Base-by-base conservation (phyloP, 2,797 vertebrate genomes). In the Anguilla anguilla region DNA sequence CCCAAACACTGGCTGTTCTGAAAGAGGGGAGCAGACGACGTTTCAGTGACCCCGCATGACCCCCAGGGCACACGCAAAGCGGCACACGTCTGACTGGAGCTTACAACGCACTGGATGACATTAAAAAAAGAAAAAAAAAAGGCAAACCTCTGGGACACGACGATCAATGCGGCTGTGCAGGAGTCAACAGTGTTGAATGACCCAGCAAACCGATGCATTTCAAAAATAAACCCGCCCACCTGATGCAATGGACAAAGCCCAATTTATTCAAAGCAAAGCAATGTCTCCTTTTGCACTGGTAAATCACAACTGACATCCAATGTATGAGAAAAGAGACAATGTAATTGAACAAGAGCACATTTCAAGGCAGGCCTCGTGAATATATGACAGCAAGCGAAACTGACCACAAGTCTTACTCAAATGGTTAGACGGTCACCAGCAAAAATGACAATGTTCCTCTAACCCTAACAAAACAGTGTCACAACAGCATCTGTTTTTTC, bases 1-100 rank as follows among this genome's bases (percentile, higher is more conserved):
- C 96, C 86, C 89, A 95, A 96, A 96, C 96, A 96, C 95, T 95
- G 95, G 93, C 94, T 95, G 95, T 96, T 97, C 98, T 99, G 94
- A 85, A 55, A 93, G n/a, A 87, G 51, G 90, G 25, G 82, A 28
- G 83, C 0, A 90, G 4, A 64, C 64, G 35, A 86, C 15, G 57
- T 28, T 67, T 55, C 28, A 88, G 4, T 22, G 55, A 5, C 87
- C 86, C 15, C 1, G 69, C 69, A 31, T 6, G 7, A 31, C 59
- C 19, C 67, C 67, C 72, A 77, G 72, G 72, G 31, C 35, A 19
- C 31, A 72, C 61, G 19, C 53, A 55, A 53, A 25, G 61, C 1
- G 22, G 4, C 53, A n/a, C 61, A n/a, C 17, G 5, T 64, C 22
- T 19, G 61, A 64, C 61, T 9, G 19, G 17, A 64, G 61, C 22